Base-by-base conservation (phyloP, 2,797 vertebrate genomes). In the Sibirionetta formosa region DNA sequence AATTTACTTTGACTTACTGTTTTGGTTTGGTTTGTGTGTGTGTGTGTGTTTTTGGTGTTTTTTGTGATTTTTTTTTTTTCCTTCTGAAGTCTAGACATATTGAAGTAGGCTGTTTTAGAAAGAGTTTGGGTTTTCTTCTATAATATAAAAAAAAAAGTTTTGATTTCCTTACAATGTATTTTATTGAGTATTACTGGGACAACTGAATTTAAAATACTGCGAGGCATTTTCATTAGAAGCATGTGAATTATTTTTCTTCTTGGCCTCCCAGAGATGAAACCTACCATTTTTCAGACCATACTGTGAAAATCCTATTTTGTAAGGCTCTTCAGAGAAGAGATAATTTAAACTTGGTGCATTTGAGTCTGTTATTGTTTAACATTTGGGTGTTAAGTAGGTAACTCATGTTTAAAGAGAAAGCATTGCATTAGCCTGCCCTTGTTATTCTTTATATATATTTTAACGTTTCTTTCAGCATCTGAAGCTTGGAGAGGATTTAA, bases 231-330 rank as follows among this genome's bases (percentile, higher is more conserved):
- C 42, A 80, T 86, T 84, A 70, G 8, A 89, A 82, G n/a, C 71
- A 53, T 60, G 63, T 56, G 35, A 92, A 72, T 82, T 79, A 46
- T 70, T 89, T 84, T 73, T 6, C 35, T 83, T 84, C 73, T 63
- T 82, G 5, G 22, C 82, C 92, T 87, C 53, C 65, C 27, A 68
- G 60, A 87, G 13, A 20, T 38, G 64, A 85, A 91, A 73, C 29
- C 31, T 81, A 63, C 11, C 15, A 68, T 91, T 95, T 93, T 90
- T 90, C 53, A 90, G 79, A 77, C 27, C 76, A 61, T 66, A 40
- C 60, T 93, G 60, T 93, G 93, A 89, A 93, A 95, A 69, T 82
- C 35, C 57, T 53, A 5, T 95, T 92, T 93, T 86, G 48, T 78
- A 27, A 86, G 79, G 22, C 79, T 89, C 3, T 83, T 93, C 31